A percentile compares a stretch with the other conserved stretches of the same genome.
These are phyloP conservation scores for Elysia crispata DNA, from an alignment of 2,888 invertebrate species.

Conservation along the genomic window DNA sequence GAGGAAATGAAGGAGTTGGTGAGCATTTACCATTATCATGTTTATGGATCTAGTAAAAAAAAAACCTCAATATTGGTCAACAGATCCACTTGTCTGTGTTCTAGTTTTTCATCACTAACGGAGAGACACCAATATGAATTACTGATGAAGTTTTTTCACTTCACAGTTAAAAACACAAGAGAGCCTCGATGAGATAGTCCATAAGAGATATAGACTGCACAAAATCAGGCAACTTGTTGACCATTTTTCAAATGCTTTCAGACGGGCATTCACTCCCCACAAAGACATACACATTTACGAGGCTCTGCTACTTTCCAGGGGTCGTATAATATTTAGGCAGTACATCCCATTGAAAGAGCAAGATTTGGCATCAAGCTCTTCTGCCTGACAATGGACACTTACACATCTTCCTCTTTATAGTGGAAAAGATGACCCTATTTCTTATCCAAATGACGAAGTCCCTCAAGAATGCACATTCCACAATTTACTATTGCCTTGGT, in stretches of 20 bases:
- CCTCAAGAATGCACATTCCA: slow-evolving; percentile 3
- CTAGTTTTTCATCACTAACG: slow-evolving; percentile 13
- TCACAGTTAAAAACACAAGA: slow-evolving; percentile 51
- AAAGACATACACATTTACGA: slow-evolving; percentile 22
- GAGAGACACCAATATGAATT: slow-evolving; percentile 21
- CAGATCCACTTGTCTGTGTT: neutral
- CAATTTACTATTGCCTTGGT: slow-evolving; percentile 26
- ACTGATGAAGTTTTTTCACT: slow-evolving; percentile 51
- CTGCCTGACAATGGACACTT: slow-evolving; percentile 28
- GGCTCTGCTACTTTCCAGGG: slow-evolving; percentile 31
- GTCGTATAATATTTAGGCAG: slow-evolving; percentile 23
- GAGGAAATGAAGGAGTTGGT: slow-evolving; percentile 36
- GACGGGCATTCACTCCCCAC: slow-evolving; percentile 4
- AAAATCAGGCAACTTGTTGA: slow-evolving; percentile 52
- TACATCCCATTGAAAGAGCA: slow-evolving; percentile 38
- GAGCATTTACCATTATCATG: slow-evolving; percentile 6
- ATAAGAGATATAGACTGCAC: slow-evolving; percentile 42
- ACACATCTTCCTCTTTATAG: slow-evolving; percentile 20
- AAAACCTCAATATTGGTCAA: slow-evolving; percentile 22
- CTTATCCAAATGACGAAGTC: neutral
- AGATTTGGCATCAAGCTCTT: slow-evolving; percentile 39
- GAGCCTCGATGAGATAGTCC: slow-evolving; percentile 35
- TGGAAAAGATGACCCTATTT: slow-evolving; percentile 32
- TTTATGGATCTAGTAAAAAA: slow-evolving; percentile 24
- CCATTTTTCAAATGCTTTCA: slow-evolving; percentile 40